Base-by-base conservation (phyloP, 2,113 vertebrate genomes). In the Malurus alboscapulatus region DNA sequence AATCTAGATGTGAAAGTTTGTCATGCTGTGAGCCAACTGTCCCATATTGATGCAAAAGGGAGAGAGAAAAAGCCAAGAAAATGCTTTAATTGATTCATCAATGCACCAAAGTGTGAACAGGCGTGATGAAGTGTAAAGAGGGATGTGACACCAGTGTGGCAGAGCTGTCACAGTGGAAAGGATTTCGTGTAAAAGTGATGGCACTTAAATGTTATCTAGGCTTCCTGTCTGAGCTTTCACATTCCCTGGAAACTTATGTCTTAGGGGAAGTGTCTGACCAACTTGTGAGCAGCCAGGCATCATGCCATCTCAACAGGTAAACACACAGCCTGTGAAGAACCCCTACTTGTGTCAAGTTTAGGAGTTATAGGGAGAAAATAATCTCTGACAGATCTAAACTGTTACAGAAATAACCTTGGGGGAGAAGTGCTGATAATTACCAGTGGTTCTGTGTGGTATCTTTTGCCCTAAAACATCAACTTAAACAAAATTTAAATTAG, bases 21-120 rank as follows among this genome's bases (percentile, higher is more conserved):
- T 77, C 65, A 53, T 45, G 81, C 42, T 91, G 32, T 75, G 87
- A 96, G 90, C 93, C 89, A 92, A 67, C 89, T 88, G 83, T 85
- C 89, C 82, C 69, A 69, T 90, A 82, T 45, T 96, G 95, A 97
- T 93, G 88, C 68, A 94, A 95, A 94, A 94, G 21, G 72, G 84
- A 96, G 67, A 88, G 82, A 85, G 90, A 83, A 83, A 94, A 89
- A 86, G 93, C 82, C 80, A 92, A 86, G 66, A 96, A 87, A 90
- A 85, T 72, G 79, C 88, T 89, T 94, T 96, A 96, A 97, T 96
- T 97, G 96, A 97, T 95, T 96, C 48, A 53, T 97, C 95, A 94
- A 84, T 92, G 89, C 69, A 79, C 88, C 78, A 91, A 83, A 87
- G 96, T 95, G 93, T 96, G 96, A 97, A 96, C 95, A 97, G 94